Percentiles rank a stretch among this genome's conserved stretches.
These are phyloP conservation scores for Nerophis ophidion DNA, from an alignment of 2,113 vertebrate species.

Conservation along the genomic window DNA sequence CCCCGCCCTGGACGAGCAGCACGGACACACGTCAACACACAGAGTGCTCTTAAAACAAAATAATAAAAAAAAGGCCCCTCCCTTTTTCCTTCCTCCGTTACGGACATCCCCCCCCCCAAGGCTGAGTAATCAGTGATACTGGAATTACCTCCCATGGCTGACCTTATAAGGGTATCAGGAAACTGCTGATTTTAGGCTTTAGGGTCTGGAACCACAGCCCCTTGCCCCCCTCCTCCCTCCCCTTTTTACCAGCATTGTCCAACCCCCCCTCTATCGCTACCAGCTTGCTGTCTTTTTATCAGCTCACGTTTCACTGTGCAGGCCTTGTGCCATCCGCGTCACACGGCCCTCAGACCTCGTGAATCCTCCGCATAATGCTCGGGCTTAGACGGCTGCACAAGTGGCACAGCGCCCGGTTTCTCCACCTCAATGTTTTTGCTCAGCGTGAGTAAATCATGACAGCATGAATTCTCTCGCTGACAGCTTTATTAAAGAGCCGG, in stretches of 20 bases:
- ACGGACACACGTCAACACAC: not conserved
- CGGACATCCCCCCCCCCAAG: not conserved
- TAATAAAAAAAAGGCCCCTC: not conserved
- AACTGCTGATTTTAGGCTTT: conserved; percentile 57
- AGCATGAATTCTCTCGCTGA: not conserved
- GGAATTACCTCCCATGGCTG: conserved; percentile 42
- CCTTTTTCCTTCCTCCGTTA: conserved; percentile 9
- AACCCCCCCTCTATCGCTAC: conserved; percentile 16
- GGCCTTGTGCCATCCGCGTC: conserved; percentile 3
- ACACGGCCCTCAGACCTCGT: conserved; percentile 16
- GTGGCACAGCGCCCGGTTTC: not conserved
- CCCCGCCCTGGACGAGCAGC: not conserved
- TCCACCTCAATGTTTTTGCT: not conserved
- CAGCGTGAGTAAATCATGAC: not conserved
- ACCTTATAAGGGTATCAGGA: conserved; percentile 51
- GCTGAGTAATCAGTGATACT: conserved; percentile 45
- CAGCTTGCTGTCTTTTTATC: conserved; percentile 57
- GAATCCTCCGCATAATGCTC: conserved; percentile 21
- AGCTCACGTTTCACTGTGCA: conserved; percentile 50
- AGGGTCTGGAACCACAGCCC: conserved; percentile 18
- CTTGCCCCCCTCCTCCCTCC: conserved; percentile 4
- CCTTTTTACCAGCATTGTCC: conserved; percentile 17
- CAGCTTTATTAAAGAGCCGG: not conserved
- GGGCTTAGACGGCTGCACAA: not conserved
- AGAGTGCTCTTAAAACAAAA: conserved; percentile 13